Percentiles rank a stretch among this genome's conserved stretches.
Conservation (phyloP, 2,797 vertebrate genomes). For the Acridotheres tristis region DNA sequence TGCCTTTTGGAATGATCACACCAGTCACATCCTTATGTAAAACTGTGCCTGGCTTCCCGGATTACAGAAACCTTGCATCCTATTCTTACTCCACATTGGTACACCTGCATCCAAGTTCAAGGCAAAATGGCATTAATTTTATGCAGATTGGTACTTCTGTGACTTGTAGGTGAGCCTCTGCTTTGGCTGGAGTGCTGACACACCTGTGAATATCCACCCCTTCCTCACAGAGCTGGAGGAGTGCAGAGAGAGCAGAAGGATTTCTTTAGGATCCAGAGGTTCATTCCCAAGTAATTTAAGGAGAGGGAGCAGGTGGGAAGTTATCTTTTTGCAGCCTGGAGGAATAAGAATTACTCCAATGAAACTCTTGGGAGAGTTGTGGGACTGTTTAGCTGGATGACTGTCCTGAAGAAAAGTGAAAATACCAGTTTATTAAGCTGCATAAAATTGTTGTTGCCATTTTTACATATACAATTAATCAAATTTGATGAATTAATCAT, state of each 20-base stretch:
- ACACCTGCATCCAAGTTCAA: neutral
- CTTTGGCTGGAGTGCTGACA: neutral
- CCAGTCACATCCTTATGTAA: neutral
- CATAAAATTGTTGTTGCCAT: neutral
- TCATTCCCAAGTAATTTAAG: neutral
- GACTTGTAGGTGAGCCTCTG: neutral
- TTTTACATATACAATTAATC: neutral
- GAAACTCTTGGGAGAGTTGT: neutral
- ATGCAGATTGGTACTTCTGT: neutral
- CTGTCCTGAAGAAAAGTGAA: neutral
- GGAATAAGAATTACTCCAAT: neutral
- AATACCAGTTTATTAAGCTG: neutral
- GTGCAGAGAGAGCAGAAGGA: neutral
- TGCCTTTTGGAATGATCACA: neutral
- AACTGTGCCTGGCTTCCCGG: neutral
- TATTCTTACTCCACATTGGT: too few species aligned
- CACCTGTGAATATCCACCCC: neutral
- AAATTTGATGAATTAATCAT: neutral
- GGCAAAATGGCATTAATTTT: neutral
- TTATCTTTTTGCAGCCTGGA: neutral
- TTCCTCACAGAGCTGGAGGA: neutral
- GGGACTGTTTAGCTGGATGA: neutral
- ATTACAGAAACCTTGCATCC: neutral
- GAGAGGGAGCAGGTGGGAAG: neutral
- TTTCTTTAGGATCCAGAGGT: neutral